Conservation (phyloP, 2,888 invertebrate species). For the Allacma fusca region DNA sequence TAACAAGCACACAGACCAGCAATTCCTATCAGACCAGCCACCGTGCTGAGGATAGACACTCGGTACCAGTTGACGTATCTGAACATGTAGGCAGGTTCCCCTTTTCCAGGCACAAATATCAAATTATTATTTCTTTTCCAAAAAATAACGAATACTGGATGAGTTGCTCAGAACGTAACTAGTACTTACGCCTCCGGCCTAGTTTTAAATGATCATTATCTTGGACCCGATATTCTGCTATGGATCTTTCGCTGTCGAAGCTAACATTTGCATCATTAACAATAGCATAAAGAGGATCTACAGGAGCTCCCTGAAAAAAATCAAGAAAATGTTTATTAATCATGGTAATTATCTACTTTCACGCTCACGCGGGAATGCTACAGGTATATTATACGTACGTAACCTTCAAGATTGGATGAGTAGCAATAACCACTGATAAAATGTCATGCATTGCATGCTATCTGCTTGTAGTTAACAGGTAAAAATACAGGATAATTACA, state of each 20-base stretch:
- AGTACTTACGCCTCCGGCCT: slow-evolving; percentile 61
- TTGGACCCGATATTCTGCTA: slow-evolving; percentile 61
- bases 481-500: too few species aligned
- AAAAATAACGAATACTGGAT: slow-evolving; percentile 41
- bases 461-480: too few species aligned
- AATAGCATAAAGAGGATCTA: slow-evolving; percentile 61
- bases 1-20: slow-evolving; percentile 16
- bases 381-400: too few species aligned
- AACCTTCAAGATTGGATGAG: too few species aligned
- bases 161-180: slow-evolving; percentile 53
- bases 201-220: slow-evolving; percentile 63
- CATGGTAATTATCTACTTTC: too few species aligned
- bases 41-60: slow-evolving; percentile 1
- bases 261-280: slow-evolving; percentile 60
- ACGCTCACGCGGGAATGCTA: too few species aligned
- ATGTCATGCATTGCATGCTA: too few species aligned
- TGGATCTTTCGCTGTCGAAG: slow-evolving; percentile 61
- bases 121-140: not conserved
- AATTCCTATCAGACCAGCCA: slow-evolving; percentile 21
- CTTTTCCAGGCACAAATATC: not conserved
- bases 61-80: slow-evolving; percentile 37
- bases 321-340: not conserved
- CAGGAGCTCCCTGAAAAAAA: slow-evolving; percentile 51
- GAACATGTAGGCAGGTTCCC: slow-evolving; percentile 31
- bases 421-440: too few species aligned